Evolutionary conservation across 2,113 vertebrate genomes (phyloP).

Genomic region (Bombycilla garrulus): DNA sequence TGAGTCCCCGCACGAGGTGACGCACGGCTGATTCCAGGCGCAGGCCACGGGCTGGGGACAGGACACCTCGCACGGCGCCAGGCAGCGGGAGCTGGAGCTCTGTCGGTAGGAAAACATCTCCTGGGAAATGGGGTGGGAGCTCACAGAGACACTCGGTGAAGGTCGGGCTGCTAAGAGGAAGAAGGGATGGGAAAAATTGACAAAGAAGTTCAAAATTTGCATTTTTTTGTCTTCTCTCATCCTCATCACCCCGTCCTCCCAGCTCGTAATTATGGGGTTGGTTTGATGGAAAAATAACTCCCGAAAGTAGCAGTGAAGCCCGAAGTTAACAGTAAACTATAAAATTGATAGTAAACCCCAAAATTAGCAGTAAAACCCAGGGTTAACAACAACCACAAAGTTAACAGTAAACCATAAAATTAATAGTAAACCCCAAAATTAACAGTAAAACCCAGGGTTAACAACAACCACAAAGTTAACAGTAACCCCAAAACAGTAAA

Average conservation of each 20-base stretch:
- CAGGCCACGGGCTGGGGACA: not conserved
- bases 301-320: not conserved
- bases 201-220: not conserved
- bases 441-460: not conserved
- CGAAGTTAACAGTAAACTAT: not conserved
- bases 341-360: not conserved
- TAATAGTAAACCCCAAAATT: not conserved
- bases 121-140: not conserved
- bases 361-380: not conserved
- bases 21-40: not conserved
- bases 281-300: accelerated
- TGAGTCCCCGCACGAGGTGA: not conserved
- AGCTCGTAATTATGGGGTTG: not conserved
- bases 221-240: accelerated
- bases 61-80: not conserved
- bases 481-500: not conserved
- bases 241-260: not conserved
- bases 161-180: not conserved
- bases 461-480: not conserved
- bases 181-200: accelerated
- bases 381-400: not conserved
- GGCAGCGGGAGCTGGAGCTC: not conserved
- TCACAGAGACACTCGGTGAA: accelerated
- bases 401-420: no score
- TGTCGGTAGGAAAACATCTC: not conserved